phyloP scores from a whole-genome alignment of 2,797 vertebrate genomes.

The Lacerta agilis region DNA sequence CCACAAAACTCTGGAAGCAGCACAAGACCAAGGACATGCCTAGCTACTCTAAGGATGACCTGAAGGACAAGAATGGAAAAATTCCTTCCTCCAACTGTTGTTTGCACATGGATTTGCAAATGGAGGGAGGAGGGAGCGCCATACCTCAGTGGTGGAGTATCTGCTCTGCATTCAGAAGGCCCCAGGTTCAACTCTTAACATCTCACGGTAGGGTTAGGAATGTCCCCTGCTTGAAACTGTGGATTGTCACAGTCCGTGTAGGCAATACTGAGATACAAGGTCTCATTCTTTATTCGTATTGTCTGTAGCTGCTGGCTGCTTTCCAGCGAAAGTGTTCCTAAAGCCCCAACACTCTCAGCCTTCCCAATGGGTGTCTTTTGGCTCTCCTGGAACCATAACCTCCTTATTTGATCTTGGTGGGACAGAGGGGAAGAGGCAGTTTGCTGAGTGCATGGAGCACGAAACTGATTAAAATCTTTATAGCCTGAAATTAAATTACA shows the following conservation, averaged over 20 bases:
- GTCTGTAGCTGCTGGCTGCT: neutral
- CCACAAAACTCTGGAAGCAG: too few relatives aligned
- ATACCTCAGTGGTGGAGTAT: too few relatives aligned
- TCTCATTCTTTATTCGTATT: too few relatives aligned
- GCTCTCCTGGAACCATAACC: neutral
- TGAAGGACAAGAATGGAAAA: neutral
- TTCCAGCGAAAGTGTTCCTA: neutral
- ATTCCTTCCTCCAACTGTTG: neutral
- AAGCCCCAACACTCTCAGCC: neutral
- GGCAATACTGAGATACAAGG: too few relatives aligned
- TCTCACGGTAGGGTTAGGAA: too few relatives aligned
- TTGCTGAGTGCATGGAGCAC: neutral
- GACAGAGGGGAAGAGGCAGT: neutral
- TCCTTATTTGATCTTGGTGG: neutral
- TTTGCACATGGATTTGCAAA: neutral
- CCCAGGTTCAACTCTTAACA: too few relatives aligned
- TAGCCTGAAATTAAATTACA: neutral
- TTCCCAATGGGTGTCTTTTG: neutral
- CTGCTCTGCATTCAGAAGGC: too few relatives aligned
- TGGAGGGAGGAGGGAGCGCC: neutral
- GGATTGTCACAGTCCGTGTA: too few relatives aligned
- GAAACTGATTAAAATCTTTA: neutral
- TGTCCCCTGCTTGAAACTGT: too few relatives aligned
- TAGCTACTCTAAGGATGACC: neutral
- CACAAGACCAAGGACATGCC: neutral